phyloP scores from a whole-genome alignment of 1,140 invertebrate species.

The Bactericera cockerelli region DNA sequence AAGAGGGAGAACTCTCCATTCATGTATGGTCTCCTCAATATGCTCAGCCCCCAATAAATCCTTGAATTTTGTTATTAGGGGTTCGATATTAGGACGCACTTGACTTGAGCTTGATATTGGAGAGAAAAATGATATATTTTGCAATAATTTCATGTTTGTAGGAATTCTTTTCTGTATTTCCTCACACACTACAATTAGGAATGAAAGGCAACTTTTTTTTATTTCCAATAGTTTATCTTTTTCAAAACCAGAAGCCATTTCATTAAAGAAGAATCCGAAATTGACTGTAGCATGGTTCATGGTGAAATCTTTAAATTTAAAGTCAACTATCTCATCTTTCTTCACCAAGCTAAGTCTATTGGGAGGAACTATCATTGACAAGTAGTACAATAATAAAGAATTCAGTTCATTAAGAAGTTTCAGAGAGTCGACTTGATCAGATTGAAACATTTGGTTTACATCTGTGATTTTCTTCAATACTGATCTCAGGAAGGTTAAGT shows the following conservation, averaged over 20 bases:
- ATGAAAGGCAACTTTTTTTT: background rate
- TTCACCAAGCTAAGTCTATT: background rate
- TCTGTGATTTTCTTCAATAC: conserved; percentile 15
- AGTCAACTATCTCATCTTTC: background rate
- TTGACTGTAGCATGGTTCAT: background rate
- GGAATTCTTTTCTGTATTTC: background rate
- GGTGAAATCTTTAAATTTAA: too few relatives aligned
- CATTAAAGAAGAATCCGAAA: background rate
- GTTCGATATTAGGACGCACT: background rate
- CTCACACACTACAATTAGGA: background rate
- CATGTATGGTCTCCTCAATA: too few relatives aligned
- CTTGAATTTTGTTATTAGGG: background rate
- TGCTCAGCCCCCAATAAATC: background rate
- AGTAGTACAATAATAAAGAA: background rate
- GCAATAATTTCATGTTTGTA: background rate
- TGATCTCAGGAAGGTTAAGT: conserved; percentile 15
- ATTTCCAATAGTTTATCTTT: background rate
- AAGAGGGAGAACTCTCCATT: background rate
- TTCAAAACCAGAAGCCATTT: background rate
- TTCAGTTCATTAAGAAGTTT: background rate
- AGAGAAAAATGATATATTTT: background rate
- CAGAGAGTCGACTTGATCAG: conserved; percentile 9
- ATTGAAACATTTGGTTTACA: conserved; percentile 19
- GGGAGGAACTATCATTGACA: background rate
- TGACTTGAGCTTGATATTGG: background rate